Percentiles rank a stretch among this genome's conserved stretches.
phyloP scores from a whole-genome alignment of 2,797 vertebrate genomes.

The Falco novaeseelandiae region DNA sequence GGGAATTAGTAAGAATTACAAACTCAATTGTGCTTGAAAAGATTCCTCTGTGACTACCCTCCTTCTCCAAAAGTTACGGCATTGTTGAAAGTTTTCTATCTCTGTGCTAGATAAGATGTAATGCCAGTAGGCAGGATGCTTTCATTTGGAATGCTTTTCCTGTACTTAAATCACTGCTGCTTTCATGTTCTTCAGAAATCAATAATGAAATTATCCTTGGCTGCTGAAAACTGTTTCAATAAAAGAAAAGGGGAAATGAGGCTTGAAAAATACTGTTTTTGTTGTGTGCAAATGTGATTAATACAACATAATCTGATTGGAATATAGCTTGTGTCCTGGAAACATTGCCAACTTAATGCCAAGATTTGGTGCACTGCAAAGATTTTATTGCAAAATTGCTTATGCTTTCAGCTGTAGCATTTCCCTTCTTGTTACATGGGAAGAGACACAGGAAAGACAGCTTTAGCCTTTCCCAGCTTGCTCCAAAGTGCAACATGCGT shows the following conservation, averaged over 20 bases:
- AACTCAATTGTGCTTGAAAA: conserved; percentile 36
- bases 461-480: background rate
- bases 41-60: background rate
- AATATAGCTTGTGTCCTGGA: conserved; percentile 9
- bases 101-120: background rate
- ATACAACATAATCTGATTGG: background rate
- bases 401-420: background rate
- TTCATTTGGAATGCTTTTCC: conserved; percentile 15
- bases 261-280: background rate
- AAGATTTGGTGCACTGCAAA: background rate
- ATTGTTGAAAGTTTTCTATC: background rate
- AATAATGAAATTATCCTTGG: background rate
- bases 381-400: conserved; percentile 20
- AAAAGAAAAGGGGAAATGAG: background rate
- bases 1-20: conserved; percentile 20
- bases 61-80: background rate
- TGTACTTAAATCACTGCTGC: conserved; percentile 1
- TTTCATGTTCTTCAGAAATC: background rate
- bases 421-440: background rate
- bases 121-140: background rate
- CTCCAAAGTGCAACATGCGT: background rate
- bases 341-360: background rate
- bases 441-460: background rate
- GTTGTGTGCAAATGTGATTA: conserved; percentile 3
- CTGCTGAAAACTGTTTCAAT: conserved; percentile 18